phyloP scores from a whole-genome alignment of 1,140 invertebrate genomes.

The Nixonia krombeini region DNA sequence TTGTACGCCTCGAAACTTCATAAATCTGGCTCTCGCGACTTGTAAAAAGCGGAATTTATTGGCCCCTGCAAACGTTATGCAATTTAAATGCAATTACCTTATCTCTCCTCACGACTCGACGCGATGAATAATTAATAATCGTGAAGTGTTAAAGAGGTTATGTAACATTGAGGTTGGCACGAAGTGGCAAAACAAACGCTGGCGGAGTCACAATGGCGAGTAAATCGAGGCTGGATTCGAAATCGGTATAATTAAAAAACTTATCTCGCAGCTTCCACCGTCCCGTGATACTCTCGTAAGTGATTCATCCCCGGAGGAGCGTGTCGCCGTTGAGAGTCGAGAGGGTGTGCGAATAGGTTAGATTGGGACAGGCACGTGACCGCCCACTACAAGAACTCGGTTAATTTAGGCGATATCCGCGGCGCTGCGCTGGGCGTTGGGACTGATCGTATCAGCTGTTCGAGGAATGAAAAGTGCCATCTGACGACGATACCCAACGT shows the following conservation, averaged over 20 bases:
- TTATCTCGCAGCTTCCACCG: no score
- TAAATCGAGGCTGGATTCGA: no score
- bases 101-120: no score
- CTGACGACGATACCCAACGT: conserved; percentile 18
- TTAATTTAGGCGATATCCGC: conserved; percentile 40
- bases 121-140: no score
- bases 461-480: conserved; percentile 22
- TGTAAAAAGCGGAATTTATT: no score
- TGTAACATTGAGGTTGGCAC: no score
- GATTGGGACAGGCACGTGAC: conserved; percentile 18
- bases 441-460: conserved; percentile 28
- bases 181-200: no score
- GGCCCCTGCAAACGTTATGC: no score
- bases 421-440: conserved; percentile 5
- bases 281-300: conserved; percentile 4
- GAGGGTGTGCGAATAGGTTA: conserved; percentile 4
- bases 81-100: no score
- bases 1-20: neutral
- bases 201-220: no score
- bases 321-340: conserved; percentile 12
- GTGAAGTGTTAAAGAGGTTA: no score
- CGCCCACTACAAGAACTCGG: conserved; percentile 17
- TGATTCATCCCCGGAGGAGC: conserved; percentile 31
- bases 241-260: neutral
- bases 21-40: no score